Percentiles rank a stretch among this genome's conserved stretches.
Evolutionary conservation across 1,140 invertebrate genomes (phyloP).

Genomic region (Nymphalis io): DNA sequence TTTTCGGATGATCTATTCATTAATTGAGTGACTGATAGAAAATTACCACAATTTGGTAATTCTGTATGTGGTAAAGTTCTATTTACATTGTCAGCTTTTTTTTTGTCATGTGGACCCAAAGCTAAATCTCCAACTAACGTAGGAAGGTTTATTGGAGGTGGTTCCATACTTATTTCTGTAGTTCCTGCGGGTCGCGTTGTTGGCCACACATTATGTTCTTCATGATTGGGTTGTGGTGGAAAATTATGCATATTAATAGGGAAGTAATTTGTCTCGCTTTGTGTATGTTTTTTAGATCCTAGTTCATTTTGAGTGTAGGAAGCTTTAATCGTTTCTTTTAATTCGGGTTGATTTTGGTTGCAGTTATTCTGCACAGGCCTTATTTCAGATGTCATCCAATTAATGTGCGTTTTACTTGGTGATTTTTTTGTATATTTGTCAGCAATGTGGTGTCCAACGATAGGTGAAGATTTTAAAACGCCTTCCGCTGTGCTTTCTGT

Average conservation of each 20-base stretch:
- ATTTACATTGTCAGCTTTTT: slow-evolving; percentile 61
- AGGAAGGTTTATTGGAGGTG: slow-evolving; percentile 72
- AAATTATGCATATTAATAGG: slow-evolving; percentile 73
- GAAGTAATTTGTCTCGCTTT: slow-evolving; percentile 67
- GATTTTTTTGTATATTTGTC: slow-evolving; percentile 75
- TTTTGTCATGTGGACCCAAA: slow-evolving; percentile 74
- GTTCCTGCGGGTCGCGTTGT: slow-evolving; percentile 65
- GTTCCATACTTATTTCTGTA: slow-evolving; percentile 76
- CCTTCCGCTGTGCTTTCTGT: slow-evolving; percentile 40
- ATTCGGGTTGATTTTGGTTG: slow-evolving; percentile 47
- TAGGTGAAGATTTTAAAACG: slow-evolving; percentile 45
- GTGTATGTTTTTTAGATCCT: slow-evolving; percentile 57
- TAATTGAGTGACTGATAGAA: slow-evolving; percentile 72
- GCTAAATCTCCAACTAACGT: slow-evolving; percentile 74
- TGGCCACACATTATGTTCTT: slow-evolving; percentile 73
- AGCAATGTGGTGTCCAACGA: slow-evolving; percentile 44
- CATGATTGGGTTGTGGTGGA: slow-evolving; percentile 59
- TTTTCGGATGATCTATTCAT: slow-evolving; percentile 74
- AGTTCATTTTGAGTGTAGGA: slow-evolving; percentile 56
- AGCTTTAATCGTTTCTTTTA: slow-evolving; percentile 61
- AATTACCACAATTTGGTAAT: slow-evolving; percentile 69
- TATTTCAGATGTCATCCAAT: slow-evolving; percentile 77
- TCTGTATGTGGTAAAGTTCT: slow-evolving; percentile 55
- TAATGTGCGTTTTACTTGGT: slow-evolving; percentile 75
- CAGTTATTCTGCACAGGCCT: slow-evolving; percentile 66